Evolutionary conservation across 1,140 invertebrate genomes (phyloP).

Genomic region (Drosophila lini): DNA sequence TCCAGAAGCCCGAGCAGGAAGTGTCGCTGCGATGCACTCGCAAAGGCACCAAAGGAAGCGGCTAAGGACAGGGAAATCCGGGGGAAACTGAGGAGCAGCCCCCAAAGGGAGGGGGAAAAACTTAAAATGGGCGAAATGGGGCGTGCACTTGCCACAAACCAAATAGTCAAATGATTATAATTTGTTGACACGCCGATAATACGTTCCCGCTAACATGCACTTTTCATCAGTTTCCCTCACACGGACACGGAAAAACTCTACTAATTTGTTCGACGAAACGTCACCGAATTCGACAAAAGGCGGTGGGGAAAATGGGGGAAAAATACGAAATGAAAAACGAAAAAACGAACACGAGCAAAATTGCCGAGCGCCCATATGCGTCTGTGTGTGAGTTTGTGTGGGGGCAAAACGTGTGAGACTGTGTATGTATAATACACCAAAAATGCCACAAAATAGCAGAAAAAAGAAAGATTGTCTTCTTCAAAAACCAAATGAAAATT

Average conservation of each 20-base stretch:
- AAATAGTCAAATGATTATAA: constrained; percentile 31
- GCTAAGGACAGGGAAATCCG: constrained; percentile 22
- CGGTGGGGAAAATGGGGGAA: constrained; percentile 11
- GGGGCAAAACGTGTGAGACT: constrained; percentile 69
- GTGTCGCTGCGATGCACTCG: constrained; percentile 59
- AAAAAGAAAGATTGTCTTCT: constrained; percentile 46
- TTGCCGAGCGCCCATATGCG: constrained; percentile 19
- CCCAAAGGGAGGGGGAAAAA: constrained; percentile 7
- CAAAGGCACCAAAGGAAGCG: constrained; percentile 10
- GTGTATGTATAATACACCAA: constrained; percentile 79
- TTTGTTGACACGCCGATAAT: constrained; percentile 46
- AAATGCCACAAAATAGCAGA: constrained; percentile 52
- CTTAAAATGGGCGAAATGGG: constrained; percentile 30
- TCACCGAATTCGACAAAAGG: constrained; percentile 19
- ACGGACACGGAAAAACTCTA: constrained; percentile 22
- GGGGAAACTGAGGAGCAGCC: constrained; percentile 17
- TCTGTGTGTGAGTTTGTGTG: constrained; percentile 46
- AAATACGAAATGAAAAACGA: constrained; percentile 51
- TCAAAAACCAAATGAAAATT: constrained; percentile 66
- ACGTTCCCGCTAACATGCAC: constrained; percentile 12
- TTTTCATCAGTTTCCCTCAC: constrained; percentile 13
- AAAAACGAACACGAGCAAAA: constrained; percentile 37
- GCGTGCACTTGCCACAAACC: constrained; percentile 35
- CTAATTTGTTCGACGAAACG: constrained; percentile 22
- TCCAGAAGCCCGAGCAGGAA: constrained; percentile 59